These are phyloP conservation scores for Chionoecetes opilio DNA, from an alignment of 1,140 invertebrate genomes.

Conservation along the genomic window DNA sequence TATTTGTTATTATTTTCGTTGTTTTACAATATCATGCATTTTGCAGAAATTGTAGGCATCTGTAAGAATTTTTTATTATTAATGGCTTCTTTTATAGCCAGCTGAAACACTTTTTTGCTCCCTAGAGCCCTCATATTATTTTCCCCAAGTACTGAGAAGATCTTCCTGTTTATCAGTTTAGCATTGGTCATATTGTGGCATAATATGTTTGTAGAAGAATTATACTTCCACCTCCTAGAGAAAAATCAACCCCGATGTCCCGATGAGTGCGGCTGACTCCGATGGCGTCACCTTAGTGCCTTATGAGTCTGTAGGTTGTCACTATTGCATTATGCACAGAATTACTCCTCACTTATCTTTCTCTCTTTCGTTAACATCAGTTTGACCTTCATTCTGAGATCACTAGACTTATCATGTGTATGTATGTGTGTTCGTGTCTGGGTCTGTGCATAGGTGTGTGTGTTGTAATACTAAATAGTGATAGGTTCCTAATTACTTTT, in stretches of 20 bases:
- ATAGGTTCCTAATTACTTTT: not conserved
- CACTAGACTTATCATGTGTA: not conserved
- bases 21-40: constrained; percentile 59
- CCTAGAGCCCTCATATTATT: constrained; percentile 44
- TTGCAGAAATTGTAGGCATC: constrained; percentile 67
- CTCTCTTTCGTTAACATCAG: too few species aligned
- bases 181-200: not conserved
- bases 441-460: too few species aligned
- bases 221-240: not conserved
- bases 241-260: constrained; percentile 24
- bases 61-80: constrained; percentile 47
- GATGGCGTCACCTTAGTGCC: not conserved
- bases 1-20: constrained; percentile 49
- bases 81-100: constrained; percentile 60
- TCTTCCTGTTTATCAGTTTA: constrained; percentile 59
- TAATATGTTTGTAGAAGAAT: constrained; percentile 10
- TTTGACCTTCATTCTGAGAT: not conserved
- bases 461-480: not conserved
- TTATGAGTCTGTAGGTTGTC: not conserved
- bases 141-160: constrained; percentile 52
- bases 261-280: not conserved
- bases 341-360: not conserved
- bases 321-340: not conserved
- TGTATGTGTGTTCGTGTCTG: too few species aligned
- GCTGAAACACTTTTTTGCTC: constrained; percentile 48